Evolutionary conservation across 2,888 invertebrate genomes (phyloP).

Genomic region (Pandemis heparana): DNA sequence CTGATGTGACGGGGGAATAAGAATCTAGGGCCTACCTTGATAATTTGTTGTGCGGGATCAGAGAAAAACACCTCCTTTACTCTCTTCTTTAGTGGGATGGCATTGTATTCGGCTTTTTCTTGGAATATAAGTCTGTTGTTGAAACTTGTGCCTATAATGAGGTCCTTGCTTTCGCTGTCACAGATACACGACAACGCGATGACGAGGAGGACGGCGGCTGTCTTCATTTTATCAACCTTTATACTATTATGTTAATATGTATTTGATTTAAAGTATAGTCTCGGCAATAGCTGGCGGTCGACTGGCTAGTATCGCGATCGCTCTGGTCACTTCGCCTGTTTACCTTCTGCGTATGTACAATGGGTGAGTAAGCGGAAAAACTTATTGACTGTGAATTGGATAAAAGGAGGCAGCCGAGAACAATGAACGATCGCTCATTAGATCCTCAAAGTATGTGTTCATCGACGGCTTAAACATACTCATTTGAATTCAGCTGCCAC

Average conservation of each 20-base stretch:
- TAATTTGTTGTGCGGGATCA: conserved; percentile 77
- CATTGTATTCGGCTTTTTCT: conserved; percentile 76
- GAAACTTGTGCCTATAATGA: conserved; percentile 78
- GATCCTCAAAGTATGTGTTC: conserved; percentile 10
- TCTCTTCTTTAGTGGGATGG: conserved; percentile 78
- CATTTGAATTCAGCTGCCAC: not conserved
- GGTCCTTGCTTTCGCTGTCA: conserved; percentile 69
- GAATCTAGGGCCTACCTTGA: conserved; percentile 60
- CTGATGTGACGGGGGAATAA: not conserved
- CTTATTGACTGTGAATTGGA: conserved; percentile 51
- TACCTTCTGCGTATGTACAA: conserved; percentile 51
- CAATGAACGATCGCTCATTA: conserved; percentile 19
- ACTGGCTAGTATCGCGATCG: conserved; percentile 57
- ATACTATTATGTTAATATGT: not conserved
- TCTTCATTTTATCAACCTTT: conserved; percentile 60
- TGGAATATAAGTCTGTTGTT: conserved; percentile 74
- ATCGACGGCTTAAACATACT: conserved; percentile 1
- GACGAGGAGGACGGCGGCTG: conserved; percentile 61
- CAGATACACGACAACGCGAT: conserved; percentile 66
- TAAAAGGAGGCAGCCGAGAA: conserved; percentile 41
- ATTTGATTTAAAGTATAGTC: conserved; percentile 53
- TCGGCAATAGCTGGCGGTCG: conserved; percentile 58
- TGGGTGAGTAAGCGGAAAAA: conserved; percentile 61
- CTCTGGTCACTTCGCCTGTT: conserved; percentile 55
- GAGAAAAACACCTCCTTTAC: conserved; percentile 79